Percentiles rank a stretch among this genome's conserved stretches.
phyloP scores from a whole-genome alignment of 2,797 vertebrate species.

The Eremophila alpestris region DNA sequence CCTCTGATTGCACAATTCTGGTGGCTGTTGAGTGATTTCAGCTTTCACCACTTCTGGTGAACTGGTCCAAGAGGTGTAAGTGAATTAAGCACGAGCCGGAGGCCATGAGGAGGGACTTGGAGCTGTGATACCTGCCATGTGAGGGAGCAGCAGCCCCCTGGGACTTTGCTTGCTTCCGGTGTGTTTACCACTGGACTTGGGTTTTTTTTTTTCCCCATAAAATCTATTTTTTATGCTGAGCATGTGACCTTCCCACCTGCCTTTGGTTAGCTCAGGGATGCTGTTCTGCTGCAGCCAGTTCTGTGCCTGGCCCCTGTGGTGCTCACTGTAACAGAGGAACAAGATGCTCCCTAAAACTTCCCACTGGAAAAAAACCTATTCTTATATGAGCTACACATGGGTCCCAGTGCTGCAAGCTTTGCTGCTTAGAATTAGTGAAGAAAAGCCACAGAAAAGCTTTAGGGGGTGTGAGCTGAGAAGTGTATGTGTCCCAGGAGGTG shows the following conservation, averaged over 20 bases:
- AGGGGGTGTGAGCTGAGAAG: not conserved
- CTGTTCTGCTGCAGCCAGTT: not conserved
- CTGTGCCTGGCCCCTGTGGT: not conserved
- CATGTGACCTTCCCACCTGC: not conserved
- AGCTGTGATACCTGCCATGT: fast-evolving
- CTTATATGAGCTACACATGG: not conserved
- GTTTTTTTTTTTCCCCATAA: not conserved
- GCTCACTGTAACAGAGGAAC: fast-evolving
- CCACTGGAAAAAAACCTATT: not conserved
- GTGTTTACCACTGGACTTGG: not conserved
- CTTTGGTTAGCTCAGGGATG: not conserved
- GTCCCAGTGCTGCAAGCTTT: not conserved
- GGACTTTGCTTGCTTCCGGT: fast-evolving
- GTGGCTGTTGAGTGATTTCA: not conserved
- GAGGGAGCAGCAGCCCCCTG: not conserved
- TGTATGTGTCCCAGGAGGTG: fast-evolving
- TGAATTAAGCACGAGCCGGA: fast-evolving
- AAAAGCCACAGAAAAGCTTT: not conserved
- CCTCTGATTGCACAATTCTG: not conserved
- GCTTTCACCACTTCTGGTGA: not conserved
- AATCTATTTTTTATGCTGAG: not conserved
- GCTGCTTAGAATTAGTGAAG: not conserved
- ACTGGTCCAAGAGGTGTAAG: not conserved
- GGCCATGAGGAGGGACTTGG: not conserved
- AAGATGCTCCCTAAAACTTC: not conserved